A percentile compares a stretch with the other conserved stretches of the same genome.
These are phyloP conservation scores for Saccostrea glomerata DNA, from an alignment of 1,140 invertebrate genomes.

Conservation along the genomic window DNA sequence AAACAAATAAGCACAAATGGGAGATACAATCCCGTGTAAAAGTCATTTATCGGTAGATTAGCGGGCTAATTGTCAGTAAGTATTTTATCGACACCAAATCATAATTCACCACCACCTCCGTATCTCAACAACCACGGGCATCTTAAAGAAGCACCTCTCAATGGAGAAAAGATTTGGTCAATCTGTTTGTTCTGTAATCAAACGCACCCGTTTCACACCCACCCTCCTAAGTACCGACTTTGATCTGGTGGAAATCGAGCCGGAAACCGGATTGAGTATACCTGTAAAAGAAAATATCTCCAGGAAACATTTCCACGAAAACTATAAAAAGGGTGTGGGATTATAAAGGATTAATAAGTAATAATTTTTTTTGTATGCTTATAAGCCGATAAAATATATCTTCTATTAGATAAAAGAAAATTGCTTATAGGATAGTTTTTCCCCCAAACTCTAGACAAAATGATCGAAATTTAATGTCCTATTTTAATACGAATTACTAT, in stretches of 20 bases:
- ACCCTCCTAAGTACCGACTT: background rate
- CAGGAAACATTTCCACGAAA: background rate
- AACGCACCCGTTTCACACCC: conserved; percentile 28
- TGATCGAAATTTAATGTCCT: too few relatives aligned
- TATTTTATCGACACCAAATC: conserved; percentile 25
- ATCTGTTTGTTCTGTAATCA: conserved; percentile 20
- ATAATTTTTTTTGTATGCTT: background rate
- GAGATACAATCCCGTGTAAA: background rate
- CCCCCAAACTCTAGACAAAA: too few relatives aligned
- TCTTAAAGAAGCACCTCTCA: background rate
- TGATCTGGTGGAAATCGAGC: background rate
- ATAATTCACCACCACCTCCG: conserved; percentile 9
- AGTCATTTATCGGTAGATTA: background rate
- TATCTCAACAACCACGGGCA: background rate
- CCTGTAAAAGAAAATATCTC: conserved; percentile 23
- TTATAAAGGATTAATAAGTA: background rate
- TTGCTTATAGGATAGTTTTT: background rate
- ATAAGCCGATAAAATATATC: background rate
- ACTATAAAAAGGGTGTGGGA: background rate
- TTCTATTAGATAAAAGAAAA: background rate
- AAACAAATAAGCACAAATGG: background rate
- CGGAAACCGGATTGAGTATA: background rate
- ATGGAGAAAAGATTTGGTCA: background rate
- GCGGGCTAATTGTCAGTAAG: background rate
- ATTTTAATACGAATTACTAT: too few relatives aligned